A percentile compares a stretch with the other conserved stretches of the same genome.
Evolutionary conservation across 2,888 invertebrate genomes (phyloP).

Genomic region (Lasioglossum lativentre): DNA sequence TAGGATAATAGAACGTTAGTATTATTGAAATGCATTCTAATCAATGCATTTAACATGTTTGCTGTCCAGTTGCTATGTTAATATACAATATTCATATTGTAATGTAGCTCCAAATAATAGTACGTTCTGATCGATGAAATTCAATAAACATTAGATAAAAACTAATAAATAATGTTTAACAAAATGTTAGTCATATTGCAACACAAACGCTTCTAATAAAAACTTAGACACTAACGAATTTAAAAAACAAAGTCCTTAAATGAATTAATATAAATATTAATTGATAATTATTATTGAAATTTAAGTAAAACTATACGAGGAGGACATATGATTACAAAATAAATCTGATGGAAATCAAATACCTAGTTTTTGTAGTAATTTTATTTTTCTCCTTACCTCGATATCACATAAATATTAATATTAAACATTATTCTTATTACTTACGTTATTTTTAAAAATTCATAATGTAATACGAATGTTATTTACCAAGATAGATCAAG

Average conservation of each 20-base stretch:
- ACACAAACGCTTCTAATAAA: constrained; percentile 26
- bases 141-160: constrained; percentile 11
- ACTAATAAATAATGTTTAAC: neutral
- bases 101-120: constrained; percentile 16
- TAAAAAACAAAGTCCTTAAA: constrained; percentile 3
- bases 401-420: constrained; percentile 2
- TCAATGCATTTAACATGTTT: constrained; percentile 27
- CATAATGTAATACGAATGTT: neutral
- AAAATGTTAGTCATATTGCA: constrained; percentile 8
- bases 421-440: no score
- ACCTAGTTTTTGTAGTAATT: neutral
- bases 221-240: constrained; percentile 15
- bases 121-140: constrained; percentile 19
- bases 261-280: constrained; percentile 33
- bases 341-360: constrained; percentile 27
- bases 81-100: constrained; percentile 21
- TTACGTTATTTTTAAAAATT: no score
- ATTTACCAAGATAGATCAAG: neutral
- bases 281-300: constrained; percentile 17
- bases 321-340: constrained; percentile 46
- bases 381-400: neutral
- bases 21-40: constrained; percentile 18
- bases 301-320: constrained; percentile 24
- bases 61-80: constrained; percentile 3
- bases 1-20: constrained; percentile 27